Evolutionary conservation across 1,140 invertebrate genomes (phyloP).

Genomic region (Drosophila tristis): DNA sequence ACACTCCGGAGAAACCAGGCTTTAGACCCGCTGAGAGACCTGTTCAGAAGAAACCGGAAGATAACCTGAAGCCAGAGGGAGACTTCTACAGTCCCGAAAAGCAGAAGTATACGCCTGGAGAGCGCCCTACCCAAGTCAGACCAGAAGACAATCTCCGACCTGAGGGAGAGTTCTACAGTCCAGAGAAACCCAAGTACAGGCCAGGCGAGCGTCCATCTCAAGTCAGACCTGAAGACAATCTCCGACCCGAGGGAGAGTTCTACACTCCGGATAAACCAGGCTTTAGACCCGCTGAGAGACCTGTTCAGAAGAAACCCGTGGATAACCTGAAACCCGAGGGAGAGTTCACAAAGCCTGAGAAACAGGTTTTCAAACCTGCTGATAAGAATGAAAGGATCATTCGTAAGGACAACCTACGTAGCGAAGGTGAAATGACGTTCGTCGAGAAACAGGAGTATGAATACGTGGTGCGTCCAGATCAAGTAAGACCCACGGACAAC

Average conservation of each 20-base stretch:
- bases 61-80: constrained; percentile 87
- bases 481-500: constrained; percentile 85
- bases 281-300: constrained; percentile 84
- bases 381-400: constrained; percentile 85
- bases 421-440: constrained; percentile 85
- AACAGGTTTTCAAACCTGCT: constrained; percentile 74
- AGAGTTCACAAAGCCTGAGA: constrained; percentile 82
- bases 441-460: constrained; percentile 57
- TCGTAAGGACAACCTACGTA: constrained; percentile 87
- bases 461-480: constrained; percentile 84
- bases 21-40: constrained; percentile 84
- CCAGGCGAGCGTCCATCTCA: constrained; percentile 86
- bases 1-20: constrained; percentile 83
- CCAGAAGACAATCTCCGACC: constrained; percentile 88
- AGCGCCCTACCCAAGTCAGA: constrained; percentile 85
- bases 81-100: constrained; percentile 85
- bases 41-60: constrained; percentile 84
- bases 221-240: constrained; percentile 87
- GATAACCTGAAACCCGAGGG: constrained; percentile 77
- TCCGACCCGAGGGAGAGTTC: constrained; percentile 86
- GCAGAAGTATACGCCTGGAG: constrained; percentile 84
- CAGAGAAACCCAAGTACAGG: constrained; percentile 34
- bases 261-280: constrained; percentile 55
- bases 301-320: constrained; percentile 40
- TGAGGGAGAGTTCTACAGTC: constrained; percentile 84